Evolutionary conservation across 92 coral and sea anemone species (phyloP).

Genomic region (Porites evermanni): DNA sequence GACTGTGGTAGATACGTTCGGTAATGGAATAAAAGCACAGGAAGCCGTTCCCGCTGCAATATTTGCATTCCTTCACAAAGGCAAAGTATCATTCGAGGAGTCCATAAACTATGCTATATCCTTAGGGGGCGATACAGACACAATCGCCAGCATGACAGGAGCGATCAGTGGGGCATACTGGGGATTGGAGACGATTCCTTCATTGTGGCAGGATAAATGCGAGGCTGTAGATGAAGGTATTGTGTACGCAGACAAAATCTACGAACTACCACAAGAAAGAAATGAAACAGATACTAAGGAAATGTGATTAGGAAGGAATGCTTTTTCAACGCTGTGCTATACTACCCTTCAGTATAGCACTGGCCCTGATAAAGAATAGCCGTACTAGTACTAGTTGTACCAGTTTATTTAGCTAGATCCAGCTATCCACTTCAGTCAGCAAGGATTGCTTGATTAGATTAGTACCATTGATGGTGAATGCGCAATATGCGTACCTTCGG

Average conservation of each 20-base stretch:
- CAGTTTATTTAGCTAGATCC: too few relatives aligned
- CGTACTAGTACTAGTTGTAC: too few relatives aligned
- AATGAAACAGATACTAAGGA: not conserved
- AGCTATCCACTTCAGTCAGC: too few relatives aligned
- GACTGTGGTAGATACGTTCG: constrained; percentile 78
- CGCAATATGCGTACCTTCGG: too few relatives aligned
- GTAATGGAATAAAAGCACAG: constrained; percentile 89
- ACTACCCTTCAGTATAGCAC: too few relatives aligned
- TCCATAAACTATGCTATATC: constrained; percentile 90
- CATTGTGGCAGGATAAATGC: constrained; percentile 77
- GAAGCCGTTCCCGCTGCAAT: constrained; percentile 99
- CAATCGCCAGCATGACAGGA: constrained; percentile 97
- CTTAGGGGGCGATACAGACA: constrained; percentile 98
- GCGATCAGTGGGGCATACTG: constrained; percentile 97
- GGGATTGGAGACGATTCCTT: constrained; percentile 83
- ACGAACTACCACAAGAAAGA: constrained; percentile 55
- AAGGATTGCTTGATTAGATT: too few relatives aligned
- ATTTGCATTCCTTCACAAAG: constrained; percentile 86
- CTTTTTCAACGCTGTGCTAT: too few relatives aligned
- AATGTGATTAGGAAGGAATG: not conserved
- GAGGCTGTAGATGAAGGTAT: constrained; percentile 86
- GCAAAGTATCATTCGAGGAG: constrained; percentile 75
- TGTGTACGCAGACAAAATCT: constrained; percentile 84
- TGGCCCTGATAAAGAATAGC: too few relatives aligned
- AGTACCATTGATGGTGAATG: too few relatives aligned